Evolutionary conservation across 2,113 vertebrate genomes (phyloP).

Genomic region (Synodontis membranacea): DNA sequence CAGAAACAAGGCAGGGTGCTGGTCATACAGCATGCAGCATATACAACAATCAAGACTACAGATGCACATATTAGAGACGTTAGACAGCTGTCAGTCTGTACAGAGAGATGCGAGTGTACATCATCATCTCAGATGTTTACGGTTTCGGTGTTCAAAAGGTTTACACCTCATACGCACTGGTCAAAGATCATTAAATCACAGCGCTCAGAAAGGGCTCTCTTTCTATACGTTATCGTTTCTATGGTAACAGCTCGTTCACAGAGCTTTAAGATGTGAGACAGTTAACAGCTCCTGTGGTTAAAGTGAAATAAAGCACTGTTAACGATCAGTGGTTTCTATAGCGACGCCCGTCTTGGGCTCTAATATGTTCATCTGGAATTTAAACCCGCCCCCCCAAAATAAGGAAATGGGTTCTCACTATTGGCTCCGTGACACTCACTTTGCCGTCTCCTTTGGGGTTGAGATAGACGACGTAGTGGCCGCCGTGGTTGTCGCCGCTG

Average conservation of each 20-base stretch:
- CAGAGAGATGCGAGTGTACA: no score
- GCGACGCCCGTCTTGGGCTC: background rate
- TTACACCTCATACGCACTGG: background rate
- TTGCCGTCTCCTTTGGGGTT: constrained; percentile 98
- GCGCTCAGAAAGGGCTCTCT: no score
- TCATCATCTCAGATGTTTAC: background rate
- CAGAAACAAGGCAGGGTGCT: background rate
- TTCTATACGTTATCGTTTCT: background rate
- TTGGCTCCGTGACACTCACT: constrained; percentile 84
- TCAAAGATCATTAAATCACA: background rate
- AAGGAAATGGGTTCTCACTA: constrained; percentile 64
- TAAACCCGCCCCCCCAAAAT: background rate
- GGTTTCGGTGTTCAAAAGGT: background rate
- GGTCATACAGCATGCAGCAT: background rate
- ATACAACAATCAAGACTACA: background rate
- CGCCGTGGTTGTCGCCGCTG: constrained; percentile 98
- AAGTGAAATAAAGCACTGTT: background rate
- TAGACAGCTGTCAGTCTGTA: background rate
- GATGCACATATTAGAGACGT: background rate
- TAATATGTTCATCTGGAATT: background rate
- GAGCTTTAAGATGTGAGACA: background rate
- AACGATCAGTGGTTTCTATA: background rate
- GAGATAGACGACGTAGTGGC: constrained; percentile 98
- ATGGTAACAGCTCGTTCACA: background rate
- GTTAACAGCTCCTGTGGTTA: no score